These are phyloP conservation scores for Ficedula albicollis DNA, from an alignment of 2,797 vertebrate species.

Conservation along the genomic window DNA sequence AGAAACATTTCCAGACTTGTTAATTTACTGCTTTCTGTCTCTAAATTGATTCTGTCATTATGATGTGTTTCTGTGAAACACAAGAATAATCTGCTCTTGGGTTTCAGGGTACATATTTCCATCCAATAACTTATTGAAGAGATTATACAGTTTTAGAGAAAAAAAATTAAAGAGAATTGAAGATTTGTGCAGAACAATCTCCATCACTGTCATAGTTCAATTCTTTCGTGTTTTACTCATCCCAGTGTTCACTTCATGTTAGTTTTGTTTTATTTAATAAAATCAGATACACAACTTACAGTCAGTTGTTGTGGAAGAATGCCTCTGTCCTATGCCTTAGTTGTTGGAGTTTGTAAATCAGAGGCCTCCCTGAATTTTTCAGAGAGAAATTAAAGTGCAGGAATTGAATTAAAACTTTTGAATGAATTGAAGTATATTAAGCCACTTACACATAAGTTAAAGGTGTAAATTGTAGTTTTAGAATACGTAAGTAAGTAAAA, in stretches of 20 bases:
- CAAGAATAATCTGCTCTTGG: not conserved
- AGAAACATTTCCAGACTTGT: not conserved
- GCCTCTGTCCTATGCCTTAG: not conserved
- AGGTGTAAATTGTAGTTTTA: too few species aligned
- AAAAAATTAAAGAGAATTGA: not conserved
- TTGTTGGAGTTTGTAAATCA: too few species aligned
- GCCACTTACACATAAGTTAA: too few species aligned
- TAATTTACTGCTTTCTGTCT: not conserved
- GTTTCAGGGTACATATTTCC: not conserved
- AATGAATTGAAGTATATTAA: too few species aligned
- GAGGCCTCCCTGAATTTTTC: too few species aligned
- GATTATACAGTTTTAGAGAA: not conserved
- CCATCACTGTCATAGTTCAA: not conserved
- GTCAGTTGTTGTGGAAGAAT: not conserved
- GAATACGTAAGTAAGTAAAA: too few species aligned
- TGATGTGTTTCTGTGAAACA: not conserved
- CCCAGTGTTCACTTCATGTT: not conserved
- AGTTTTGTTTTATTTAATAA: not conserved
- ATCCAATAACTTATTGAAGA: not conserved
- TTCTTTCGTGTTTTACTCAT: not conserved
- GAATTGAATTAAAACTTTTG: too few species aligned
- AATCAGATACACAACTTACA: not conserved
- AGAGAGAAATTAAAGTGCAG: too few species aligned
- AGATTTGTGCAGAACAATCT: not conserved
- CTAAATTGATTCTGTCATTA: not conserved